Evolutionary conservation across 2,797 vertebrate species (phyloP).

Genomic region (Pipistrellus nathusii): DNA sequence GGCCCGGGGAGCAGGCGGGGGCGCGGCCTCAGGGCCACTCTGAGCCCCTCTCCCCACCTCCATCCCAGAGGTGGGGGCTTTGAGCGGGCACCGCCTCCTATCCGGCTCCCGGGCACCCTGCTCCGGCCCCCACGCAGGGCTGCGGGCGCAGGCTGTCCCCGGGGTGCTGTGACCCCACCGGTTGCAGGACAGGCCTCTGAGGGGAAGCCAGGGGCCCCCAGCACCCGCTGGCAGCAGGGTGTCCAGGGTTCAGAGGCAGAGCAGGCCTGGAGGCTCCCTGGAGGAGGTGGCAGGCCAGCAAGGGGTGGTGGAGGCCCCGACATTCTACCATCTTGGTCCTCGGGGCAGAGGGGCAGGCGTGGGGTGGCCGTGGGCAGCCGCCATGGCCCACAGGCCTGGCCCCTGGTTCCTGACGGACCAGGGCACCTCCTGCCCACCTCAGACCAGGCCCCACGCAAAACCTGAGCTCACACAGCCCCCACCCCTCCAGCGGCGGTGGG

Average conservation of each 20-base stretch:
- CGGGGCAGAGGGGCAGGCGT: neutral
- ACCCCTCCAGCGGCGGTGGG: neutral
- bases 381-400: neutral
- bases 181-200: neutral
- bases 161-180: too few species aligned
- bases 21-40: accelerated
- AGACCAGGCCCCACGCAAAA: neutral
- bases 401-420: accelerated
- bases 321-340: neutral
- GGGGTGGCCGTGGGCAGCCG: neutral
- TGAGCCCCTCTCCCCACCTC: neutral
- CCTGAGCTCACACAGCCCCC: neutral
- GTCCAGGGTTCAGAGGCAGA: accelerated
- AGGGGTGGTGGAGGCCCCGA: neutral
- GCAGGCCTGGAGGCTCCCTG: neutral
- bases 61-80: neutral
- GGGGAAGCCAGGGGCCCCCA: too few species aligned
- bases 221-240: neutral
- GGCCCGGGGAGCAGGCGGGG: accelerated
- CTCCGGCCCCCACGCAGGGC: neutral
- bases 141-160: neutral
- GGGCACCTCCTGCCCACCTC: neutral
- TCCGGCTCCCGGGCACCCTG: accelerated
- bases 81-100: neutral
- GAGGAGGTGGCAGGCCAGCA: neutral